These are phyloP conservation scores for Pipistrellus nathusii DNA, from an alignment of 2,797 vertebrate species.

Conservation along the genomic window DNA sequence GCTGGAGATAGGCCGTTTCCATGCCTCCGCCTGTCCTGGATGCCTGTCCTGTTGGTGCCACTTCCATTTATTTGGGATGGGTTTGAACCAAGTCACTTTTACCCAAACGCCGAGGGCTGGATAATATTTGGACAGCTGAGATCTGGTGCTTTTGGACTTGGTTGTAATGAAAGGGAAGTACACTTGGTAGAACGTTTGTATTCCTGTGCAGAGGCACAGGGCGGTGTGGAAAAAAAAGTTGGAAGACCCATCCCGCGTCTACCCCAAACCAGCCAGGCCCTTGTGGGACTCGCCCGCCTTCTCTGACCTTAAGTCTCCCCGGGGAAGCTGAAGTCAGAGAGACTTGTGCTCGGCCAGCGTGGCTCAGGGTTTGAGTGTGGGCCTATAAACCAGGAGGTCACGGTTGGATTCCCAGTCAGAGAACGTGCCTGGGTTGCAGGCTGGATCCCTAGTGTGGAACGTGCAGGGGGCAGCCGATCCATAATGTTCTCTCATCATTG, in stretches of 20 bases:
- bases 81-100: constrained; percentile 51
- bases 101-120: constrained; percentile 35
- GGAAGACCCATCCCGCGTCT: not conserved
- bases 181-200: not conserved
- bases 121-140: constrained; percentile 74
- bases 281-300: not conserved
- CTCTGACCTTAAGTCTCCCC: not conserved
- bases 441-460: too few relatives aligned
- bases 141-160: constrained; percentile 25
- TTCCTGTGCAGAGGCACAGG: not conserved
- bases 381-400: too few relatives aligned
- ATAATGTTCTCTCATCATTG: too few relatives aligned
- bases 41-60: not conserved
- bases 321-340: not conserved
- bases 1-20: not conserved
- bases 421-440: too few relatives aligned
- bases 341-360: not conserved
- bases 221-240: not conserved
- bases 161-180: not conserved
- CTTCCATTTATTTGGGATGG: constrained; percentile 11
- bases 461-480: too few relatives aligned
- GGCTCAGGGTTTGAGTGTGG: too few relatives aligned
- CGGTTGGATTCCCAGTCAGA: too few relatives aligned
- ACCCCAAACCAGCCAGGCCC: not conserved
- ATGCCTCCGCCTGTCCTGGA: not conserved